Evolutionary conservation across 2,888 invertebrate species (phyloP).

Genomic region (Euphydryas editha): DNA sequence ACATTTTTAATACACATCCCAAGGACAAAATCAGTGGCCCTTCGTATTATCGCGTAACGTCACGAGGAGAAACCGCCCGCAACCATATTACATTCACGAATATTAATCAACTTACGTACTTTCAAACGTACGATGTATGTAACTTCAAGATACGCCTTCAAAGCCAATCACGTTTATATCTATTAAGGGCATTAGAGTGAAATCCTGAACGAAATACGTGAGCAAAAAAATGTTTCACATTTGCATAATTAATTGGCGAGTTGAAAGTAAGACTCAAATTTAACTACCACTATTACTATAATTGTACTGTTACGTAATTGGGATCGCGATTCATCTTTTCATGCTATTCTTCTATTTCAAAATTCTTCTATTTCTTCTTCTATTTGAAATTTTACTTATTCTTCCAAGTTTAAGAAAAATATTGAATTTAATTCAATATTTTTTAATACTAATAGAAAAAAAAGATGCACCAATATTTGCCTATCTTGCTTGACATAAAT

Average conservation of each 20-base stretch:
- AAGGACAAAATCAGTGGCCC: conserved; percentile 35
- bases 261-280: background rate
- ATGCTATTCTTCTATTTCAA: too few species aligned
- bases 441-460: too few species aligned
- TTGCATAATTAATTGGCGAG: conserved; percentile 25
- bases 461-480: too few species aligned
- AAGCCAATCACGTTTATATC: conserved; percentile 10
- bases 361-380: too few species aligned
- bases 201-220: conserved; percentile 31
- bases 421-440: too few species aligned
- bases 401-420: too few species aligned
- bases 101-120: conserved; percentile 45
- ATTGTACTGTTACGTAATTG: too few species aligned
- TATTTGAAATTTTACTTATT: too few species aligned
- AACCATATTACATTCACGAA: conserved; percentile 45
- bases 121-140: conserved; percentile 34
- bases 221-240: conserved; percentile 19
- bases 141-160: conserved; percentile 28
- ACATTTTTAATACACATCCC: background rate
- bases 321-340: too few species aligned
- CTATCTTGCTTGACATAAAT: too few species aligned
- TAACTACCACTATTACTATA: background rate
- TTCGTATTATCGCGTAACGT: conserved; percentile 39
- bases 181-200: conserved; percentile 26
- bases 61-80: conserved; percentile 47